A percentile compares a stretch with the other conserved stretches of the same genome.
Evolutionary conservation across 2,113 vertebrate species (phyloP).

Genomic region (Neolamprologus caudopunctatus): DNA sequence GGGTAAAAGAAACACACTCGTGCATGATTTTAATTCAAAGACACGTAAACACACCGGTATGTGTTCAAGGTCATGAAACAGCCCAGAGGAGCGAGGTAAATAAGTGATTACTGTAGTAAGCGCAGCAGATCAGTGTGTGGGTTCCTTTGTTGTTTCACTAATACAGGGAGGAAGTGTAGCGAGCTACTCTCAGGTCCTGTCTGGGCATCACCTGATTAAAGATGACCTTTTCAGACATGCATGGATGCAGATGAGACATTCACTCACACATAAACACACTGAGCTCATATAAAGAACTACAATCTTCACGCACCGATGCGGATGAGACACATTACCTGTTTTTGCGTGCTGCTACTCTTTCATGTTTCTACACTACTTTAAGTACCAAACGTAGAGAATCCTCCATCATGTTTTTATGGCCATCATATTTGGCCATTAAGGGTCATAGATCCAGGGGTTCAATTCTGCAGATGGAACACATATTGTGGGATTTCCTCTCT

Average conservation of each 20-base stretch:
- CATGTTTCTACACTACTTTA: background rate
- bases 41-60: background rate
- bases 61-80: slow-evolving; percentile 49
- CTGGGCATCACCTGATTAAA: slow-evolving; percentile 4
- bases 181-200: background rate
- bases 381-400: background rate
- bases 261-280: background rate
- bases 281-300: background rate
- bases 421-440: background rate
- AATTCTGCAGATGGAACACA: background rate
- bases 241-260: slow-evolving; percentile 38
- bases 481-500: background rate
- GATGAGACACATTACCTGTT: background rate
- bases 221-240: slow-evolving; percentile 59
- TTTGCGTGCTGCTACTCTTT: background rate
- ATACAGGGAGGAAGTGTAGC: slow-evolving; percentile 11
- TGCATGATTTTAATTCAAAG: background rate
- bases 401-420: background rate
- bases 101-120: slow-evolving; percentile 40
- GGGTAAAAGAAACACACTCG: background rate
- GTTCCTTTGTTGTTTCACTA: slow-evolving; percentile 51
- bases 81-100: slow-evolving; percentile 38
- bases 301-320: background rate
- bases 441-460: background rate
- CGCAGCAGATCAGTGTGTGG: slow-evolving; percentile 16